Conservation (phyloP, 2,113 vertebrate genomes). For the Microcebus lehilahytsara region DNA sequence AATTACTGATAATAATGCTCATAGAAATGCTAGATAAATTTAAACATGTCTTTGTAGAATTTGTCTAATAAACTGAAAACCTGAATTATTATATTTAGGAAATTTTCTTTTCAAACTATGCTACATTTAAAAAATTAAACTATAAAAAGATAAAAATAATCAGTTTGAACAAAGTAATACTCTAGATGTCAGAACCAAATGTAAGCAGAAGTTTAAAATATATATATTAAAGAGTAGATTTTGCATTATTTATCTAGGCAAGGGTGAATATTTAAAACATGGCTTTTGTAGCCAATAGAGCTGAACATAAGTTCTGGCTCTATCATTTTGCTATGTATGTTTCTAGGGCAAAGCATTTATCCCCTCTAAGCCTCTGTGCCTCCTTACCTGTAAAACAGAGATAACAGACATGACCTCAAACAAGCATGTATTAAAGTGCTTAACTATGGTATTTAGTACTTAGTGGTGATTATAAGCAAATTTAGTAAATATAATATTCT, state of each 20-base stretch:
- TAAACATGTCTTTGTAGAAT: neutral
- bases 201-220: conserved; percentile 11
- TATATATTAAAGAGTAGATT: neutral
- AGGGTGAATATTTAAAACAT: conserved; percentile 22
- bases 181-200: neutral
- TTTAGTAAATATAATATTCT: neutral
- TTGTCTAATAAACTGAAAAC: conserved; percentile 1
- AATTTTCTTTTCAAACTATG: conserved; percentile 15
- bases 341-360: conserved; percentile 4
- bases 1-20: neutral
- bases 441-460: neutral
- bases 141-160: conserved; percentile 8
- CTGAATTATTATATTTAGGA: neutral
- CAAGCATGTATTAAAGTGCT: neutral
- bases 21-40: neutral
- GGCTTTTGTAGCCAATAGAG: neutral
- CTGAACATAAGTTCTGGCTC: neutral
- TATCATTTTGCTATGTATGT: neutral
- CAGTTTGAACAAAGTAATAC: conserved; percentile 10
- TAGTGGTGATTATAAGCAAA: neutral
- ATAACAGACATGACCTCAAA: neutral
- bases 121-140: conserved; percentile 34
- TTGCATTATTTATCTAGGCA: neutral
- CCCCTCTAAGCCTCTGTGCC: neutral
- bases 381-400: neutral